phyloP scores from a whole-genome alignment of 2,797 vertebrate genomes.

The Tapirus indicus region DNA sequence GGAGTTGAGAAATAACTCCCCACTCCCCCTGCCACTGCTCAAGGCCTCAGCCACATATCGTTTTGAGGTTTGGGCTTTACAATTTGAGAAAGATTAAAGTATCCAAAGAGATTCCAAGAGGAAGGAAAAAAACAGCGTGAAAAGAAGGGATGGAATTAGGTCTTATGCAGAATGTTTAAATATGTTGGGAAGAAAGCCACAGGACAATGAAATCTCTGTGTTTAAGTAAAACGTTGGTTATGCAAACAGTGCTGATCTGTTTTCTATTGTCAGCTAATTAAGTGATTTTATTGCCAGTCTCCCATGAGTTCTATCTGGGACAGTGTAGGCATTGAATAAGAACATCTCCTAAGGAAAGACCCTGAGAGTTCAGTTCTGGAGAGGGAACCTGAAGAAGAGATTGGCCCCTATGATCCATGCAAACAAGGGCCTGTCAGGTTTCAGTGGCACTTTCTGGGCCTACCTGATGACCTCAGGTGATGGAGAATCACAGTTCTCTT shows the following conservation, averaged over 20 bases:
- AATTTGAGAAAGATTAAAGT: constrained; percentile 31
- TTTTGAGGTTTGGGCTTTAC: not conserved
- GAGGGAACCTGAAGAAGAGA: not conserved
- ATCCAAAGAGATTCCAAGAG: not conserved
- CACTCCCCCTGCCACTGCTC: not conserved
- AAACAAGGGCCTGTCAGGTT: not conserved
- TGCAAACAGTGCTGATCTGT: not conserved
- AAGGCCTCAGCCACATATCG: not conserved
- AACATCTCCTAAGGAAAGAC: not conserved
- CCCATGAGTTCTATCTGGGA: not conserved
- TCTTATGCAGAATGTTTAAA: not conserved
- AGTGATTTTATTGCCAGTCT: not conserved
- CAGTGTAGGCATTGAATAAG: not conserved
- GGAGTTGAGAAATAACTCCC: constrained; percentile 12
- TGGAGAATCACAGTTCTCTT: not conserved
- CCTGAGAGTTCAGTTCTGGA: not conserved
- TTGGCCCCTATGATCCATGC: not conserved
- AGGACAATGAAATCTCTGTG: not conserved
- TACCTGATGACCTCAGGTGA: not conserved
- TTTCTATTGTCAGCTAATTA: constrained; percentile 4
- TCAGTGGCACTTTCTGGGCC: not conserved
- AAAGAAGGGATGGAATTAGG: not conserved
- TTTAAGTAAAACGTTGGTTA: not conserved
- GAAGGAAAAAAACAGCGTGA: not conserved
- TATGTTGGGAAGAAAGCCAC: not conserved